Evolutionary conservation across 37 sponge, comb jelly and placozoan species (phyloP).

Genomic region (Aplysina aerophoba): DNA sequence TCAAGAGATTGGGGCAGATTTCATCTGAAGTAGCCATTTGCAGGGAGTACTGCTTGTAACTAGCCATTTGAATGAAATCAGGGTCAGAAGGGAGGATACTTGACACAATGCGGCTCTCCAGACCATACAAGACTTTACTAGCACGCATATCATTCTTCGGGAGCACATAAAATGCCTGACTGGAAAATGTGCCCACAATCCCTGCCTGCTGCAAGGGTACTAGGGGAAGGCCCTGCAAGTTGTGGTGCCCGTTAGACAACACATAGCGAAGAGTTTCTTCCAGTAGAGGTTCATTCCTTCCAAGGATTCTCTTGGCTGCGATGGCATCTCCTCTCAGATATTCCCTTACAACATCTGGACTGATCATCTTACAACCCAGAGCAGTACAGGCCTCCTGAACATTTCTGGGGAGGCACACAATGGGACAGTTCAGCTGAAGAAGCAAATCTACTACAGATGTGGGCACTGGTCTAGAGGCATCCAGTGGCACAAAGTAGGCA

Average conservation of each 20-base stretch:
- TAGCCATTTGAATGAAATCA: neutral
- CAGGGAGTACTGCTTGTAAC: neutral
- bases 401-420: conserved; percentile 49
- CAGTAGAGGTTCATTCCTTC: neutral
- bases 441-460: conserved; percentile 28
- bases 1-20: conserved; percentile 30
- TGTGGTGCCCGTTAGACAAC: neutral
- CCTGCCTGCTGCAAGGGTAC: conserved; percentile 24
- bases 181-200: neutral
- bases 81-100: neutral
- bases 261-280: conserved; percentile 48
- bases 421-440: neutral
- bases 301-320: neutral
- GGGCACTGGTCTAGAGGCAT: conserved; percentile 3
- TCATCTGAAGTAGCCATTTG: conserved; percentile 10
- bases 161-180: conserved; percentile 24
- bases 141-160: neutral
- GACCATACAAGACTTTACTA: neutral
- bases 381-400: neutral
- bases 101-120: neutral
- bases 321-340: neutral
- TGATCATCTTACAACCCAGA: conserved; percentile 13
- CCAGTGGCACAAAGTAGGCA: conserved; percentile 46
- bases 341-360: conserved; percentile 31
- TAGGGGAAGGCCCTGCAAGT: conserved; percentile 41